Percentiles rank a stretch among this genome's conserved stretches.
These are phyloP conservation scores for Drosophila eohydei DNA, from an alignment of 2,888 invertebrate species.

Conservation along the genomic window DNA sequence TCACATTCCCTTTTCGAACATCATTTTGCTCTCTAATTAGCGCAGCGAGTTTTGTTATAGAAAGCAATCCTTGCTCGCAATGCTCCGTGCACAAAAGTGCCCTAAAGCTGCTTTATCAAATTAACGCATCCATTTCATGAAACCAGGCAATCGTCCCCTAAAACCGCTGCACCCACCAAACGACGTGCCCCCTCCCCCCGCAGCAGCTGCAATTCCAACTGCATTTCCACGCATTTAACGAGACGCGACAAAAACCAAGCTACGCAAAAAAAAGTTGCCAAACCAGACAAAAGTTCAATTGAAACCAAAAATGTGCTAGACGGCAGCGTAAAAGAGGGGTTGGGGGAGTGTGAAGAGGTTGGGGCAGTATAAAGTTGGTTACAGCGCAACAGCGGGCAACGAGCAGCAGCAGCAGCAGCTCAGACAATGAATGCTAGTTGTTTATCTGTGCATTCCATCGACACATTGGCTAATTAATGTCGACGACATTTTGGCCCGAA, in stretches of 20 bases:
- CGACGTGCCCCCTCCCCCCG: neutral
- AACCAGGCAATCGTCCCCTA: constrained; percentile 36
- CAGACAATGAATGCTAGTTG: constrained; percentile 57
- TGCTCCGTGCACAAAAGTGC: constrained; percentile 57
- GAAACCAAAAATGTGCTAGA: constrained; percentile 49
- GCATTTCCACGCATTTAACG: constrained; percentile 63
- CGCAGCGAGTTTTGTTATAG: constrained; percentile 62
- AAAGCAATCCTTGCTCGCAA: constrained; percentile 60
- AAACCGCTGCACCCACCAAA: neutral
- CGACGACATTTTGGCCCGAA: constrained; percentile 49
- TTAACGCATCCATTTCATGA: constrained; percentile 65
- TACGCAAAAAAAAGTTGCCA: constrained; percentile 50
- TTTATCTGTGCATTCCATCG: constrained; percentile 55
- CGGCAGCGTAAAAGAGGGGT: neutral
- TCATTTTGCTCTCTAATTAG: constrained; percentile 51
- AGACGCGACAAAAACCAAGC: constrained; percentile 59
- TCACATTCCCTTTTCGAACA: neutral
- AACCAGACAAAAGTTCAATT: constrained; percentile 61
- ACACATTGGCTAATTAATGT: constrained; percentile 63
- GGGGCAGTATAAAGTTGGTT: neutral
- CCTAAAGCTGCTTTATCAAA: constrained; percentile 70
- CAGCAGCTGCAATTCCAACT: constrained; percentile 38
- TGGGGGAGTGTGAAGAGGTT: neutral
- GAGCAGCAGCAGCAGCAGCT: constrained; percentile 9
- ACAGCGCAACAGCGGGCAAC: neutral